phyloP scores from a whole-genome alignment of 2,888 invertebrate species.

The Scaptomyza tumidula region DNA sequence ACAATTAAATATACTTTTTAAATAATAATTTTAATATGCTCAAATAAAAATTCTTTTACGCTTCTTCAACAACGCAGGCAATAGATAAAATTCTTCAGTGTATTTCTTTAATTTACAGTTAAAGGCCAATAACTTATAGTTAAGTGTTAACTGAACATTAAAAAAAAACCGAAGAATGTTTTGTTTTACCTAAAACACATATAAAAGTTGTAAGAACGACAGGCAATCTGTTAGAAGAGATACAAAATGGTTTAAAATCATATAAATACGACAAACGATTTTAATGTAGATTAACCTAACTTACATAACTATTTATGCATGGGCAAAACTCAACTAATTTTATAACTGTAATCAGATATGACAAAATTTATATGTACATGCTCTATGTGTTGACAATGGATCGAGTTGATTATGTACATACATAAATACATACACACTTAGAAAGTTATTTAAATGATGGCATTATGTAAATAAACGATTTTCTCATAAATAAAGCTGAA shows the following conservation, averaged over 20 bases:
- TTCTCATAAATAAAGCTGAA: constrained; percentile 38
- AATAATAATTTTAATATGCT: constrained; percentile 3
- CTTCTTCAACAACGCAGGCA: neutral
- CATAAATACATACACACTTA: constrained; percentile 19
- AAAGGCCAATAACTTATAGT: neutral
- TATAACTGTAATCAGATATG: constrained; percentile 23
- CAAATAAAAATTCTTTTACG: neutral
- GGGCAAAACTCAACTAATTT: constrained; percentile 34
- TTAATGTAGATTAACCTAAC: constrained; percentile 54
- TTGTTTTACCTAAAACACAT: too few relatives aligned
- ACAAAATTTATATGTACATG: constrained; percentile 27
- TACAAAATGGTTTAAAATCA: constrained; percentile 65
- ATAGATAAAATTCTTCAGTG: neutral
- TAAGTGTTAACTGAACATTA: constrained; percentile 4
- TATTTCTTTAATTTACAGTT: neutral
- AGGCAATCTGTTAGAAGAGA: constrained; percentile 33
- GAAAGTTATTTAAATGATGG: constrained; percentile 56
- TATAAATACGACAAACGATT: constrained; percentile 61
- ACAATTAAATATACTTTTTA: neutral
- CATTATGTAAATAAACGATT: constrained; percentile 53
- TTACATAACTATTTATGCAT: constrained; percentile 34
- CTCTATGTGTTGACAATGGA: constrained; percentile 37
- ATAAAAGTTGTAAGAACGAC: constrained; percentile 31
- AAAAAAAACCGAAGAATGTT: neutral
- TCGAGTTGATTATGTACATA: constrained; percentile 35